Percentiles rank a stretch among this genome's conserved stretches.
These are phyloP conservation scores for Encarsia formosa DNA, from an alignment of 2,888 invertebrate genomes.

Conservation along the genomic window DNA sequence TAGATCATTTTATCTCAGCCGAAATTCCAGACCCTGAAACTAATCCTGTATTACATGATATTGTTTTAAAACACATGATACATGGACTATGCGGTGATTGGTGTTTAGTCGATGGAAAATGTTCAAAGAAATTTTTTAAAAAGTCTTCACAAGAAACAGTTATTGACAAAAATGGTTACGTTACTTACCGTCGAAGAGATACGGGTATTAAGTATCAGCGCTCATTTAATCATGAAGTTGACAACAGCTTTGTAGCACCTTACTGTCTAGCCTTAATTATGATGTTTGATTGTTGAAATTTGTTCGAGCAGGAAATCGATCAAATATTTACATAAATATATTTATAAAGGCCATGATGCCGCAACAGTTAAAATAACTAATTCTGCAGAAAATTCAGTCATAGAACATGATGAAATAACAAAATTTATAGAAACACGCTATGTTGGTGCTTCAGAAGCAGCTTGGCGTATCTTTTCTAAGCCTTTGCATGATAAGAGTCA, in stretches of 20 bases:
- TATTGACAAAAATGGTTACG: conserved; percentile 31
- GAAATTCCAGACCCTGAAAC: conserved; percentile 40
- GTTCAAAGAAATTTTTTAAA: conserved; percentile 36
- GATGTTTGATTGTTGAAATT: too few relatives aligned
- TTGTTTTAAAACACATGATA: conserved; percentile 41
- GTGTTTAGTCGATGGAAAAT: conserved; percentile 30
- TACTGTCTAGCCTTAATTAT: conserved; percentile 28
- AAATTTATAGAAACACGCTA: conserved; percentile 19
- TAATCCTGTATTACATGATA: conserved; percentile 35
- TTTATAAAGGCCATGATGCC: conserved; percentile 35
- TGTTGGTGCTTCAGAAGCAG: conserved; percentile 24
- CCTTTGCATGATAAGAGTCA: conserved; percentile 22
- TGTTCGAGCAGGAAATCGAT: conserved; percentile 35
- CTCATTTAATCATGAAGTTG: conserved; percentile 28
- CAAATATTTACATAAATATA: conserved; percentile 38
- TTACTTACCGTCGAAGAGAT: conserved; percentile 31
- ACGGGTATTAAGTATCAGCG: conserved; percentile 26
- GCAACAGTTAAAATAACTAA: conserved; percentile 12
- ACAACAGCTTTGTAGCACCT: conserved; percentile 42
- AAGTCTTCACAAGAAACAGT: conserved; percentile 27
- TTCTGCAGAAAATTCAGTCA: background rate
- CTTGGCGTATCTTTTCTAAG: conserved; percentile 20
- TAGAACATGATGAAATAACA: conserved; percentile 18
- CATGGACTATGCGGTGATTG: conserved; percentile 42
- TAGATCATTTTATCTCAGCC: conserved; percentile 31